These are phyloP conservation scores for Onychomys torridus DNA, from an alignment of 2,797 vertebrate species.

Conservation along the genomic window DNA sequence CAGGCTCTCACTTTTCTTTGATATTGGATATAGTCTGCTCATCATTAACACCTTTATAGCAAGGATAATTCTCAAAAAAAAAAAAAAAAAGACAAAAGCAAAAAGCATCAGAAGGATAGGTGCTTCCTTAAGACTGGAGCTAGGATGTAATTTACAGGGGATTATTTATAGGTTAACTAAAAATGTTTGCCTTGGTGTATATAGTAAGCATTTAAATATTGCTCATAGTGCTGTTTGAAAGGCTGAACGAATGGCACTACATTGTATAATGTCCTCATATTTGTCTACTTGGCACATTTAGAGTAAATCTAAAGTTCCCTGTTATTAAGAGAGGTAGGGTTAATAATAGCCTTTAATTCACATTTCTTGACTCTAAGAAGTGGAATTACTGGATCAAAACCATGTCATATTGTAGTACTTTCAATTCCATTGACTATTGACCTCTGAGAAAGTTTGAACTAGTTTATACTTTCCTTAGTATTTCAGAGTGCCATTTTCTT, in stretches of 20 bases:
- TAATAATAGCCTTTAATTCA: background rate
- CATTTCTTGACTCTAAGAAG: constrained; percentile 12
- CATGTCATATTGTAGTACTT: background rate
- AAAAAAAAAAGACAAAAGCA: background rate
- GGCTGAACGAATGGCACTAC: background rate
- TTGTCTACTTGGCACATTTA: background rate
- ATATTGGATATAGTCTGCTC: background rate
- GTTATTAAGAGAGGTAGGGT: background rate
- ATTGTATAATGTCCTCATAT: background rate
- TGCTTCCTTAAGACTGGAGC: background rate
- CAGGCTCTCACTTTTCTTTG: background rate
- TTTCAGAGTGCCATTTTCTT: constrained; percentile 37
- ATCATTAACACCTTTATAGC: background rate
- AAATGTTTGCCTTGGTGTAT: background rate
- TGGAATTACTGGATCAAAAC: background rate
- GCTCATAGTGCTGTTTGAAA: background rate
- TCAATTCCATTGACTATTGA: background rate
- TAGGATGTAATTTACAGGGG: background rate
- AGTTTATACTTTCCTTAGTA: constrained; percentile 25
- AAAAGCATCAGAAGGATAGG: background rate
- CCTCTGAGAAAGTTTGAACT: constrained; percentile 19
- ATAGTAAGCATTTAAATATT: background rate
- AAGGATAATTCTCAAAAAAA: background rate
- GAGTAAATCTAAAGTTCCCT: constrained; percentile 31
- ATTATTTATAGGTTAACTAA: background rate